Base-by-base conservation (phyloP, 2,113 vertebrate species). In the Salvelinus alpinus region DNA sequence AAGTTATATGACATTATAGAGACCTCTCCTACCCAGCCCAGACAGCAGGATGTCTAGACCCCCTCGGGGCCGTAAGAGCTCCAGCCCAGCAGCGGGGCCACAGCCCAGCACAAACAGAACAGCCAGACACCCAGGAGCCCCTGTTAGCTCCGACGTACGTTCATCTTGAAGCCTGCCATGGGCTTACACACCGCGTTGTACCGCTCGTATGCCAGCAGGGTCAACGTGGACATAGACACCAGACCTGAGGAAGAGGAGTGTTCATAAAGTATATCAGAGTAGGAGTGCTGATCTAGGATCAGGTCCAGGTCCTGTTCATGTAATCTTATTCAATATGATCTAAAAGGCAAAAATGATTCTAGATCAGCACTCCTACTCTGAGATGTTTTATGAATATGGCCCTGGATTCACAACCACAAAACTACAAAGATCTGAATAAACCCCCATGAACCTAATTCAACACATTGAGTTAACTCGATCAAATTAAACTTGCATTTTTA, bases 41-140 rank as follows among this genome's bases (percentile, higher is more conserved):
- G 75, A 4, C 90, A 92, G 75, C 91, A 93, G 24, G 88, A 93
- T 4, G 86, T 92, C 82, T 87, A 87, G 24, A 93, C 75, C 6
- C 89, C 87, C 85, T 93, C 80, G 0, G 88, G 90, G 5, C 89
- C 85, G 8, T 89, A 92, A 3, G 90, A 88, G 82, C 90, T 93
- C 90, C 93, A 93, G 29, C 84, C 92, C n/a, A 92, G 60, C n/a
- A 93, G 70, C 0, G 74, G 86, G 2, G 77, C 69, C 25, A 87
- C 84, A 1, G 90, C 86, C 92, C 91, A 92, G 44, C 88, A 89
- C 78, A 94, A 81, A 77, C 93, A 93, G 80, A 88, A 93, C 73
- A 87, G 54, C 90, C 92, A 92, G 24, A 89, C 84, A 2, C 87
- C 87, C 8, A 87, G 16, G 0, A 94, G 80, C 2, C 88, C 87